Conservation (phyloP, 2,888 invertebrate species). For the Parnassius orleans region DNA sequence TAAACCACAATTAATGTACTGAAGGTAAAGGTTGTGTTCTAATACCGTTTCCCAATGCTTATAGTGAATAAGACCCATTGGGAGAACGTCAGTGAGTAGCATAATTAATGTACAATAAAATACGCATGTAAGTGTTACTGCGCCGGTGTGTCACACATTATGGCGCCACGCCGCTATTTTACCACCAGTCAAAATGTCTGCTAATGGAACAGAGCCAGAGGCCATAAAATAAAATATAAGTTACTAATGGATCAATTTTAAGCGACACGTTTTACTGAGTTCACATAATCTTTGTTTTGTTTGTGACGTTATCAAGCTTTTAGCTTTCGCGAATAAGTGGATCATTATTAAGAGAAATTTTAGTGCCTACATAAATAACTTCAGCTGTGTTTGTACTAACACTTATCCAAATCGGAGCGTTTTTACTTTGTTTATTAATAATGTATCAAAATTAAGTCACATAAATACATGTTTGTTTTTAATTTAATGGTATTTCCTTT, state of each 20-base stretch:
- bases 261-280: not conserved
- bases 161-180: slow-evolving; percentile 30
- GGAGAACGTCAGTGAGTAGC: not conserved
- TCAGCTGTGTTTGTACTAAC: too few relatives aligned
- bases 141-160: slow-evolving; percentile 33
- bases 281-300: not conserved
- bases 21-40: not conserved
- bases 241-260: slow-evolving; percentile 8
- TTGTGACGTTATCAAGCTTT: too few relatives aligned
- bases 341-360: not conserved
- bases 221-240: slow-evolving; percentile 27
- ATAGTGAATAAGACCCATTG: slow-evolving; percentile 18
- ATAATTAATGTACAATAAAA: slow-evolving; percentile 31
- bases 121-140: slow-evolving; percentile 38
- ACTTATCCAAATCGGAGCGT: too few relatives aligned
- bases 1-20: slow-evolving; percentile 15
- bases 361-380: too few relatives aligned
- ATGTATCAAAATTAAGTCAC: too few relatives aligned
- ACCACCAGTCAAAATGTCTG: slow-evolving; percentile 33
- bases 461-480: too few relatives aligned
- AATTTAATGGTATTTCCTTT: too few relatives aligned
- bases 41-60: slow-evolving; percentile 10
- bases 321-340: not conserved
- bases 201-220: slow-evolving; percentile 18
- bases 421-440: too few relatives aligned